These are phyloP conservation scores for Petrocephalus sullivani DNA, from an alignment of 2,797 vertebrate species.

Conservation along the genomic window DNA sequence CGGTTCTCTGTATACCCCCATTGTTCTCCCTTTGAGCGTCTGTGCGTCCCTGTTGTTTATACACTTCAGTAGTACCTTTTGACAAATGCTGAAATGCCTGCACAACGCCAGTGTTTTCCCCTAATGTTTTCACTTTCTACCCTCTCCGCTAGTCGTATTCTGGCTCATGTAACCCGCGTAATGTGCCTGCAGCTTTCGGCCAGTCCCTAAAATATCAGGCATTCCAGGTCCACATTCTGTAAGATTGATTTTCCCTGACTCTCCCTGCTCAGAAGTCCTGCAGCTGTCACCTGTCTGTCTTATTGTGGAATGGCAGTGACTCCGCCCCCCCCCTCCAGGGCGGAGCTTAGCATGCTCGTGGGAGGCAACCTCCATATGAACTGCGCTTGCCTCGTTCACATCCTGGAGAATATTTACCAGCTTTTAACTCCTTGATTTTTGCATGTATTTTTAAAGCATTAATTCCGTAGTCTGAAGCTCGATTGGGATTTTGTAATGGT, in stretches of 20 bases:
- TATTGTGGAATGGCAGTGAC: constrained; percentile 38
- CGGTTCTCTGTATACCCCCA: constrained; percentile 44
- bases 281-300: constrained; percentile 71
- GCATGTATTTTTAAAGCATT: background rate
- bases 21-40: constrained; percentile 39
- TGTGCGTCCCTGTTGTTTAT: constrained; percentile 30
- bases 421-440: background rate
- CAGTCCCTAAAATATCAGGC: constrained; percentile 43
- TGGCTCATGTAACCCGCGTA: constrained; percentile 3
- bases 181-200: constrained; percentile 29
- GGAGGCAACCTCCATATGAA: background rate
- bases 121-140: background rate
- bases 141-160: background rate
- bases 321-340: constrained; percentile 51
- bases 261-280: constrained; percentile 55
- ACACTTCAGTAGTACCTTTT: constrained; percentile 31
- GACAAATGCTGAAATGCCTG: constrained; percentile 31
- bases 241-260: constrained; percentile 61
- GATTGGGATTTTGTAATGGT: background rate
- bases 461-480: background rate
- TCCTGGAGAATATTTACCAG: background rate
- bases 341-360: constrained; percentile 48
- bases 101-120: background rate
- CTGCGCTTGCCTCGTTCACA: constrained; percentile 13
- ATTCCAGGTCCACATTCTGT: constrained; percentile 46